Evolutionary conservation across 2,797 vertebrate species (phyloP).

Genomic region (Aselliscus stoliczkanus): DNA sequence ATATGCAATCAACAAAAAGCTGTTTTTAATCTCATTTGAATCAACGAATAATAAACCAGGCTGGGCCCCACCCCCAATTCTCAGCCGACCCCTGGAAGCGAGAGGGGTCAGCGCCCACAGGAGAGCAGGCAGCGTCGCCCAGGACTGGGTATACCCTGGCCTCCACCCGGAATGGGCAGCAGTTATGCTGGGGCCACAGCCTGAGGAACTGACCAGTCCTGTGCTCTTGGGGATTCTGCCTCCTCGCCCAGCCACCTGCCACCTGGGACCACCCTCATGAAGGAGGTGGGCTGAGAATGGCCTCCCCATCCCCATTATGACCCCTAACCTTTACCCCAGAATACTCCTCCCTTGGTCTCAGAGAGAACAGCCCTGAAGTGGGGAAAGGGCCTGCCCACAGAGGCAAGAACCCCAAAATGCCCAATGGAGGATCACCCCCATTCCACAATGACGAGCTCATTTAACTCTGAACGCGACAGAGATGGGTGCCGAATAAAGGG

Average conservation of each 20-base stretch:
- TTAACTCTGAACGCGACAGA: too few relatives aligned
- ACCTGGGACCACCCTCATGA: background rate
- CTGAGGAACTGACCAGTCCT: too few relatives aligned
- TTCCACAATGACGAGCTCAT: too few relatives aligned
- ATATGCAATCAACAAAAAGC: conserved; percentile 79
- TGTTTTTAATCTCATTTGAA: conserved; percentile 77
- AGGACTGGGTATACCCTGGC: background rate
- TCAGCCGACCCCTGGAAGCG: background rate
- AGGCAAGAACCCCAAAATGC: accelerated
- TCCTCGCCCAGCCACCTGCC: background rate
- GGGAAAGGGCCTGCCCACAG: background rate
- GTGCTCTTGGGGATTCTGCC: background rate
- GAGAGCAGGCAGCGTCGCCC: background rate
- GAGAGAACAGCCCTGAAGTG: background rate
- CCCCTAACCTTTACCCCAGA: background rate
- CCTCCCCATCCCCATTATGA: background rate
- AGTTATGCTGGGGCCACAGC: too few relatives aligned
- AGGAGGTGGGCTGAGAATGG: background rate
- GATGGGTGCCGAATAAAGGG: too few relatives aligned
- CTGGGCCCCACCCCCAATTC: background rate
- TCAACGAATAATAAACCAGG: conserved; percentile 76
- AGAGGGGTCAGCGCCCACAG: accelerated
- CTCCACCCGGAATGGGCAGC: background rate
- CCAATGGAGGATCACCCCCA: too few relatives aligned
- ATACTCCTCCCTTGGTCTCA: background rate